Evolutionary conservation across 2,113 vertebrate genomes (phyloP).

Genomic region (Anhinga rufa): DNA sequence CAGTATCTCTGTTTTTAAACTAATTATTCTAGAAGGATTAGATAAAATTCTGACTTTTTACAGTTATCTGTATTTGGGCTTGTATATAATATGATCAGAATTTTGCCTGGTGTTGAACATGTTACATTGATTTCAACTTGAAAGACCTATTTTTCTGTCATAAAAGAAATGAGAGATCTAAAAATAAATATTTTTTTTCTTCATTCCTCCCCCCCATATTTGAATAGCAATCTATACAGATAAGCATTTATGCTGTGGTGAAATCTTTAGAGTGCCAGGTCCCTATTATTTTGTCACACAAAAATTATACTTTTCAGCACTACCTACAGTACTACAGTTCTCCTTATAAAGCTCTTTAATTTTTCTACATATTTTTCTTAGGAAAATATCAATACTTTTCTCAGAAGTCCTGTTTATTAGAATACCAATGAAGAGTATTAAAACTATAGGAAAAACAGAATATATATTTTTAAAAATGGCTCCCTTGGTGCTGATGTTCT

Average conservation of each 20-base stretch:
- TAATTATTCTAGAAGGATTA: neutral
- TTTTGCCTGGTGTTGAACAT: neutral
- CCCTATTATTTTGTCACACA: neutral
- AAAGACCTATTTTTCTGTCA: neutral
- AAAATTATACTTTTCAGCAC: neutral
- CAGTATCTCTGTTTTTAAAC: neutral
- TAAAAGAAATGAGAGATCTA: neutral
- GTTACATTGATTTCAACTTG: neutral
- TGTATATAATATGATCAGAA: neutral
- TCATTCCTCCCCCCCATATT: fast-evolving
- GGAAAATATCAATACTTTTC: neutral
- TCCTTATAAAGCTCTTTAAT: neutral
- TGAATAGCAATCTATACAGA: neutral
- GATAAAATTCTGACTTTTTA: neutral
- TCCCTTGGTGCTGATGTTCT: neutral
- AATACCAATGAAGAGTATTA: neutral
- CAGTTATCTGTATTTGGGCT: neutral
- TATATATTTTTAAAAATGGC: neutral
- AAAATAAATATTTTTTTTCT: neutral
- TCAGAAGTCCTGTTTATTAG: neutral
- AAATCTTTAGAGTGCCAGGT: neutral
- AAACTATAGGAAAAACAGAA: neutral
- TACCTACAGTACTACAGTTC: neutral
- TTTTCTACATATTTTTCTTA: neutral
- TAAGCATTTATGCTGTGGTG: neutral